These are phyloP conservation scores for Nematostella vectensis DNA, from an alignment of 92 coral and sea anemone genomes.

Conservation along the genomic window DNA sequence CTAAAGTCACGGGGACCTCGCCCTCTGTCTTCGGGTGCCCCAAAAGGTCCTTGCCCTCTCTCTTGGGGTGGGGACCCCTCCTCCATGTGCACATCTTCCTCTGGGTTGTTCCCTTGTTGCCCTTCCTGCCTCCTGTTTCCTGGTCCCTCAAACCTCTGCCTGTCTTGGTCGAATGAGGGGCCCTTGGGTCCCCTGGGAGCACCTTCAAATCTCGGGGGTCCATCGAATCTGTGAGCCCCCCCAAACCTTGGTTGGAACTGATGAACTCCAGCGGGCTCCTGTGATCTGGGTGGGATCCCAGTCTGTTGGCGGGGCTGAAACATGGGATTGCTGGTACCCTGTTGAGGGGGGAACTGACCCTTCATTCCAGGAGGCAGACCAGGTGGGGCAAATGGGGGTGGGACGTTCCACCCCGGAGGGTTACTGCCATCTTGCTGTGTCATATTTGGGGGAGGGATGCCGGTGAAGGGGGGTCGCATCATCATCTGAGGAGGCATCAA, in stretches of 20 bases:
- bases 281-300: conserved; percentile 18
- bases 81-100: too few species aligned
- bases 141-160: conserved; percentile 7
- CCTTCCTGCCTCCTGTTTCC: too few species aligned
- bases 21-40: conserved; percentile 8
- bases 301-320: conserved; percentile 46
- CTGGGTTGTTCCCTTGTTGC: too few species aligned
- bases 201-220: conserved; percentile 6
- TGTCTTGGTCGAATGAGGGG: conserved; percentile 3
- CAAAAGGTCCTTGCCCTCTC: conserved; percentile 10
- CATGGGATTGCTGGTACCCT: conserved; percentile 28
- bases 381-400: conserved; percentile 40
- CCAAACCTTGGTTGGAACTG: conserved; percentile 41
- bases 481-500: conserved; percentile 71
- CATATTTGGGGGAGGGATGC: conserved; percentile 53
- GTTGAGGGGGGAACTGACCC: conserved; percentile 36
- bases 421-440: conserved; percentile 37
- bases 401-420: conserved; percentile 38
- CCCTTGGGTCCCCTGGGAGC: too few species aligned
- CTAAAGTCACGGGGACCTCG: neutral
- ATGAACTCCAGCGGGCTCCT: conserved; percentile 28
- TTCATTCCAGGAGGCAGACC: conserved; percentile 44
- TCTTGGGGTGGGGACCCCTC: neutral
- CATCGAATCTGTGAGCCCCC: conserved; percentile 9
- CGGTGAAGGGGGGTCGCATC: conserved; percentile 77